Evolutionary conservation across 2,113 vertebrate genomes (phyloP), one percentile per base, ranked within the genome.

Genomic region (Salminus brasiliensis): DNA sequence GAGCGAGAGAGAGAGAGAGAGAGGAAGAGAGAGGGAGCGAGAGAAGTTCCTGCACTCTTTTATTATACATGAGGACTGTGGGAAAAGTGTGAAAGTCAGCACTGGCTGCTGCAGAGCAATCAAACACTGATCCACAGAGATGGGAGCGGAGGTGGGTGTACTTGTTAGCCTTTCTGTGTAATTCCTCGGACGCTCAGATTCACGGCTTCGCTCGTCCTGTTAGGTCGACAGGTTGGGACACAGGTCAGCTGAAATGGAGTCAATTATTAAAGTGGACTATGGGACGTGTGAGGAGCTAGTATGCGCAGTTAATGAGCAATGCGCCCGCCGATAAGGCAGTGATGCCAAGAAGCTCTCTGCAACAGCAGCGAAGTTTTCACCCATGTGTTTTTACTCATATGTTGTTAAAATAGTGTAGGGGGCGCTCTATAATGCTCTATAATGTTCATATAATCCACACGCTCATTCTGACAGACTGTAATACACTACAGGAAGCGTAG

Each of bases 21-120:
- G 23, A 57, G 62, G 71, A 21, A 10, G 25, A 57, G 27, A 8
- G 34, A n/a, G 70, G 41, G 12, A 69, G 52, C n/a, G 18, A 52
- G 52, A 55, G 52, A 34, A 57, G 41, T 18, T 39, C 60, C 78
- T 59, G 47, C 75, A 72, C 67, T 80, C 59, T 10, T 83, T 70
- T 72, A 83, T 83, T 83, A 83, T 80, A 83, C 72, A 80, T 72
- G 71, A 83, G 32, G 57, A 10, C 52, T 72, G 43, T 25, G 76
- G 76, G 34, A 34, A 60, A 65, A 78, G 43, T 63, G 62, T 21
- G 53, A 49, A 36, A 68, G 32, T 63, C 30, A 72, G 77, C 77
- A 72, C 36, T n/a, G 30, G 47, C 47, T 83, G 65, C 67, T 72
- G 72, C 81, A 83, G 57, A 72, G 65, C 77, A 71, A 75, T 76